Evolutionary conservation across 2,113 vertebrate genomes (phyloP), one percentile per base, ranked within the genome.

Genomic region (Tympanuchus pallidicinctus): DNA sequence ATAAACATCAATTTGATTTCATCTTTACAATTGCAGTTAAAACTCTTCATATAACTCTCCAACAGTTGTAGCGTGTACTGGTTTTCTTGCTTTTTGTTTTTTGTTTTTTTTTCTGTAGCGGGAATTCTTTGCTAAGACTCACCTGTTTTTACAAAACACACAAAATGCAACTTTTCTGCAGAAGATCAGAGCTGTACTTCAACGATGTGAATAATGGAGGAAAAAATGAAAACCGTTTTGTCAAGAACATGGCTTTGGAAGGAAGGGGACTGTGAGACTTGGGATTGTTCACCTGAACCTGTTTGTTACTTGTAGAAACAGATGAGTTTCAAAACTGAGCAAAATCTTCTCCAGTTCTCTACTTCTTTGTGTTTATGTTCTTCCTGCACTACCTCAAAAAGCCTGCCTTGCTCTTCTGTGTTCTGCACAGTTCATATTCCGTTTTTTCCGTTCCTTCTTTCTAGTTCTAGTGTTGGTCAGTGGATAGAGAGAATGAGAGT

Each of bases 141-240:
- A 0, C 61, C 32, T 64, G 32, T 50, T 88, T 88, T 67, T 28
- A 40, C 13, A 54, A 45, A 78, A 79, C n/a, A 32, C 12, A 10
- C 32, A 24, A 83, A 72, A 65, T 57, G 8, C 24, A 75, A 28
- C 10, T 88, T 80, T 8, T 45, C 38, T 78, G 40, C 13, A 52
- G 17, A 16, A 52, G 38, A 38, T 63, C 11, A 43, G 50, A 81
- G 32, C 11, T 74, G n/a, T 50, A 8, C 25, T 69, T 89, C 7
- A 70, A 20, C 47, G 88, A 76, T 20, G 13, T 11, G n/a, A 81
- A 52, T 40, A 80, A 10, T 0, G 0, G 18, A 16, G 17, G 25
- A 11, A 45, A 43, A 60, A 1, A 63, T 52, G 1, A 0, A 1
- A 4, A 14, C 18, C 70, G 2, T 79, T 93, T 52, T 45, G 52